A percentile compares a stretch with the other conserved stretches of the same genome.
Evolutionary conservation across 2,113 vertebrate genomes (phyloP).

Genomic region (Asarcornis scutulata): DNA sequence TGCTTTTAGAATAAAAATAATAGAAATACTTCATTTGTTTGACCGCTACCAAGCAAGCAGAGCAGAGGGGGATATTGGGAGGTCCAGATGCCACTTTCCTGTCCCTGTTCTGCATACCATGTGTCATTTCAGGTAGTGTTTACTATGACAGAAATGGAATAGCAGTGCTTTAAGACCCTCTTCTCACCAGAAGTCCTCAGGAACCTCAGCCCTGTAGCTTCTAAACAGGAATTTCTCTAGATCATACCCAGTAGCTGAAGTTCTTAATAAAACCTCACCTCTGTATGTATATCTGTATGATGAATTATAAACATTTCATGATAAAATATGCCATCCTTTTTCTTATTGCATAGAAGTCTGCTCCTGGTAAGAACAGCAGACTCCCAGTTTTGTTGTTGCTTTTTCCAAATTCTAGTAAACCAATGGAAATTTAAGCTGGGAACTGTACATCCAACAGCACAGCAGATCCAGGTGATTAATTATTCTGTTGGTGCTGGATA

Average conservation of each 20-base stretch:
- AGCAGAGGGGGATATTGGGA: not conserved
- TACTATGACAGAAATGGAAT: not conserved
- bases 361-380: not conserved
- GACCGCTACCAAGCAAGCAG: not conserved
- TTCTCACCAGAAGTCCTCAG: not conserved
- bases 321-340: not conserved
- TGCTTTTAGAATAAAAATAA: not conserved
- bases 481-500: fast-evolving
- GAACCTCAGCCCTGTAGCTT: not conserved
- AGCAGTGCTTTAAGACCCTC: not conserved
- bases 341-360: not conserved
- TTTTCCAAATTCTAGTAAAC: not conserved
- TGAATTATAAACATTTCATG: not conserved
- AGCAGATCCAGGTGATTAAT: not conserved
- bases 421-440: not conserved
- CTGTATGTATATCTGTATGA: not conserved
- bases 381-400: not conserved
- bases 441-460: not conserved
- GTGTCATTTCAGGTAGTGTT: not conserved
- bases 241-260: not conserved
- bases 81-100: not conserved
- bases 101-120: not conserved
- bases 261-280: not conserved
- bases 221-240: not conserved
- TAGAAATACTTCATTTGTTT: not conserved